Base-by-base conservation (phyloP, 2,113 vertebrate genomes). In the Thomomys bottae region DNA sequence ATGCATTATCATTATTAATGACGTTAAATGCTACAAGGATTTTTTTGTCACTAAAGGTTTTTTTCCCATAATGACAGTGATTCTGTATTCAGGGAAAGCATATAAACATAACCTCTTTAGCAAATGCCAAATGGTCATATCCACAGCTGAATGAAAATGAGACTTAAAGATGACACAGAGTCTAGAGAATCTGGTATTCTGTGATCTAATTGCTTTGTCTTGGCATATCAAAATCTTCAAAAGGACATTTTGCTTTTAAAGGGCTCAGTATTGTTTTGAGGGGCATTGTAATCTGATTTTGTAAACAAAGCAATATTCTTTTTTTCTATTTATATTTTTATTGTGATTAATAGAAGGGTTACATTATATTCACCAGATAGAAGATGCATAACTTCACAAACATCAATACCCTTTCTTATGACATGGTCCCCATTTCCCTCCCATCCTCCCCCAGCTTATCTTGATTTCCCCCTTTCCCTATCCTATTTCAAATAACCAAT, bases 151-250 rank as follows among this genome's bases (percentile, higher is more conserved):
- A 90, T 90, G 80, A 82, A 92, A 87, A 82, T 82, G 21, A 90
- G 20, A 42, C n/a, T 78, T 30, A 59, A 20, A 32, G 59, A 80
- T 91, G 93, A 93, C 79, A 64, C 73, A 45, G 0, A 54, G 82
- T 95, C 85, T 91, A 26, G 32, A 90, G 78, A 80, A 36, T 21
- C 57, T 63, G n/a, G 8, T 72, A 42, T 73, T 15, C 38, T 81
- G 66, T 95, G 82, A 89, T 78, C 64, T 89, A 45, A 89, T 71
- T 45, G 73, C 57, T 93, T 91, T 84, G 57, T 40, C 42, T 87
- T 68, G 82, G 85, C 54, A 45, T 54, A 10, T n/a, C 21, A 61
- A 90, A 63, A 72, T 42, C 66, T 68, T 36, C 34, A 83, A 66
- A 54, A 80, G 12, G 26, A 26, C 8, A 6, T 20, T 42, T 2